Conservation (phyloP, 2,888 invertebrate species). For the Nebria salina region DNA sequence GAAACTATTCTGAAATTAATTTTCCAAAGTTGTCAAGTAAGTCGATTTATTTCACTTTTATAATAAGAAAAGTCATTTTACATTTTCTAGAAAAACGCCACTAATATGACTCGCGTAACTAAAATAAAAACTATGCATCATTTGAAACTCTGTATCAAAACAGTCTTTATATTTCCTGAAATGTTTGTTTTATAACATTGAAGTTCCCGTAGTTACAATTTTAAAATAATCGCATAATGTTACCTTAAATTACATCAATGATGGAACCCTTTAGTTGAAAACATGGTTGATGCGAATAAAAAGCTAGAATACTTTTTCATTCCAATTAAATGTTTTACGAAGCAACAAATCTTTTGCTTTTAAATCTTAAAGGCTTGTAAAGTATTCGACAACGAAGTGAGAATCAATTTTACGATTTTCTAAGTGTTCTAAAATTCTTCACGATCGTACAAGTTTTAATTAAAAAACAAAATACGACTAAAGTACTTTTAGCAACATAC, state of each 20-base stretch:
- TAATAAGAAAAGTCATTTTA: background rate
- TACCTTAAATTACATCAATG: background rate
- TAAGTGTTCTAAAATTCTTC: conserved; percentile 34
- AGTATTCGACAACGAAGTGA: conserved; percentile 8
- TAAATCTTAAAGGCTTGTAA: conserved; percentile 13
- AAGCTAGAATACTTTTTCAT: background rate
- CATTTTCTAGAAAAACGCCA: background rate
- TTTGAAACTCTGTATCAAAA: no score
- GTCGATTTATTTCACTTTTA: background rate
- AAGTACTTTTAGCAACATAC: conserved; percentile 30
- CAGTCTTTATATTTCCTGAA: no score
- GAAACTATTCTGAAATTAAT: background rate
- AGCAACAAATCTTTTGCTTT: conserved; percentile 26
- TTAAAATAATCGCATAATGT: background rate
- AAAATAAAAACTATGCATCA: no score
- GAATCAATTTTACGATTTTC: conserved; percentile 24
- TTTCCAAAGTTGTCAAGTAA: background rate
- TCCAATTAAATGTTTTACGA: conserved; percentile 9
- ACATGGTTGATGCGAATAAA: background rate
- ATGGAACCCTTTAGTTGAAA: background rate
- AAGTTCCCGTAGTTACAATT: no score
- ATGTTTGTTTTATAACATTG: no score
- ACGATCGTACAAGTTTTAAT: conserved; percentile 39
- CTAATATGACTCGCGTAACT: background rate
- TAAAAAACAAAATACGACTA: conserved; percentile 42